Percentiles rank a stretch among this genome's conserved stretches.
These are phyloP conservation scores for Lepidostoma basale DNA, from an alignment of 1,140 invertebrate species.

Conservation along the genomic window DNA sequence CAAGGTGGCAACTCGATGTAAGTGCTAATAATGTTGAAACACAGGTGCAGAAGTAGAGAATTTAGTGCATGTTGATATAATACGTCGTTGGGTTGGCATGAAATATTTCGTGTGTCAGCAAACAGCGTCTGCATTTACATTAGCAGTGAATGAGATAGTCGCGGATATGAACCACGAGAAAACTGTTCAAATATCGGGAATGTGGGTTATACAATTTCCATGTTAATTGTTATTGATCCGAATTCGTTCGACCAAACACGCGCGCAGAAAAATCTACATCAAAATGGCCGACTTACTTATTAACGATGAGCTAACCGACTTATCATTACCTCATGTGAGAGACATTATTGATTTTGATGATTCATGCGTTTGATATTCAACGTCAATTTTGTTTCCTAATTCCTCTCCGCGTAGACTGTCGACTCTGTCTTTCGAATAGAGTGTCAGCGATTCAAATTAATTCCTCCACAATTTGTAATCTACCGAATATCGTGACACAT, in stretches of 20 bases:
- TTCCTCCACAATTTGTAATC: no score
- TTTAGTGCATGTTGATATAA: slow-evolving; percentile 15
- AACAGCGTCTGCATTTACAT: neutral
- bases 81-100: neutral
- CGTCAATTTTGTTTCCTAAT: no score
- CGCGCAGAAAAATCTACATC: slow-evolving; percentile 13
- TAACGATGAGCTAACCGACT: neutral
- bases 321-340: no score
- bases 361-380: no score
- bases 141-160: neutral
- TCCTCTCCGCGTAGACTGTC: no score
- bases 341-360: no score
- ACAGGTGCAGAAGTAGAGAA: neutral
- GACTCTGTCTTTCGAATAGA: no score
- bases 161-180: slow-evolving; percentile 24
- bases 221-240: slow-evolving; percentile 33
- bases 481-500: no score
- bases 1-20: slow-evolving; percentile 6
- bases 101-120: slow-evolving; percentile 15
- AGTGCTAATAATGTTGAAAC: slow-evolving; percentile 10
- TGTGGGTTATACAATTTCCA: slow-evolving; percentile 38
- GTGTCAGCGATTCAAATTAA: no score
- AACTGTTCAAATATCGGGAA: slow-evolving; percentile 37
- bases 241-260: slow-evolving; percentile 14
- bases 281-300: neutral